phyloP scores from a whole-genome alignment of 2,797 vertebrate species.

The Acestrorhynchus altus region DNA sequence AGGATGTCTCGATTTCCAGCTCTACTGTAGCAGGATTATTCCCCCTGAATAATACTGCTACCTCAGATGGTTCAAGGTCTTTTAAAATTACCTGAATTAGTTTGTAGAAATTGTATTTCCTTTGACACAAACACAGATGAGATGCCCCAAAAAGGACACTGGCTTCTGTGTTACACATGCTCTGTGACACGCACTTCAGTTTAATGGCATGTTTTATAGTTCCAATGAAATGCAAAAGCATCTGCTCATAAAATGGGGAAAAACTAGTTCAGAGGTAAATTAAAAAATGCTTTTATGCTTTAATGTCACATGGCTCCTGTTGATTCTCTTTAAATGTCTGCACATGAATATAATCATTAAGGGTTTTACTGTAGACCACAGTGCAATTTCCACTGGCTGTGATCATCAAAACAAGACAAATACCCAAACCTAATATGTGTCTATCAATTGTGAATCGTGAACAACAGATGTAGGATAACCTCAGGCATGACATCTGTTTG shows the following conservation, averaged over 20 bases:
- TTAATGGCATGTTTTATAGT: constrained; percentile 26
- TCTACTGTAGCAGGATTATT: not conserved
- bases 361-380: not conserved
- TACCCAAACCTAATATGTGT: not conserved
- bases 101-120: constrained; percentile 12
- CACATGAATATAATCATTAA: not conserved
- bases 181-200: constrained; percentile 22
- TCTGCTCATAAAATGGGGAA: constrained; percentile 19
- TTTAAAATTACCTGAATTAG: not conserved
- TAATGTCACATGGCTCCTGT: not conserved
- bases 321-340: not conserved
- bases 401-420: not conserved
- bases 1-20: not conserved
- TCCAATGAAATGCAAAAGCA: constrained; percentile 33
- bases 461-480: too few relatives aligned
- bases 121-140: constrained; percentile 18
- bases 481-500: too few relatives aligned
- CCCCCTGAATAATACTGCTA: not conserved
- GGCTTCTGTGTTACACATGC: not conserved
- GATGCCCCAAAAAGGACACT: not conserved
- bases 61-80: constrained; percentile 11
- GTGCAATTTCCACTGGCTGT: not conserved
- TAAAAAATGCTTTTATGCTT: not conserved
- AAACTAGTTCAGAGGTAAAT: constrained; percentile 1
- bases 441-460: too few relatives aligned